phyloP scores from a whole-genome alignment of 2,113 vertebrate genomes.

The Actenoides hombroni region DNA sequence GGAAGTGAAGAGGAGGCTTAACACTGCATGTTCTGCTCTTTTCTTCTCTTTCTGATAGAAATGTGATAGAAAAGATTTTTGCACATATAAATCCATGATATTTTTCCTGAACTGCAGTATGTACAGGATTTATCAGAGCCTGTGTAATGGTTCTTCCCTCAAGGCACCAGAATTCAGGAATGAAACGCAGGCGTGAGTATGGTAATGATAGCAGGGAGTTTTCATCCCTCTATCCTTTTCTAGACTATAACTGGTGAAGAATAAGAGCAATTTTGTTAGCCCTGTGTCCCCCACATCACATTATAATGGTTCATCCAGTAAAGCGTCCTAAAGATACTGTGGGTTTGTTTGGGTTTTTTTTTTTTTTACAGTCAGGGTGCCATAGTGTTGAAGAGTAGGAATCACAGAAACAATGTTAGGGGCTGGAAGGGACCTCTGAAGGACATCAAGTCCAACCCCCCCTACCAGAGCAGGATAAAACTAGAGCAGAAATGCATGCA shows the following conservation, averaged over 20 bases:
- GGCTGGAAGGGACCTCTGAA: too few species aligned
- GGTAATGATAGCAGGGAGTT: background rate
- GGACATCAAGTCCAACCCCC: too few species aligned
- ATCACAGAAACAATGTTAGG: background rate
- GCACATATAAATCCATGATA: background rate
- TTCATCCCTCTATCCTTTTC: background rate
- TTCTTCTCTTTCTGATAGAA: background rate
- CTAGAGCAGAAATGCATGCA: too few species aligned
- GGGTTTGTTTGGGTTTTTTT: background rate
- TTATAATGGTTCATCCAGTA: background rate
- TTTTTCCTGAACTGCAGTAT: background rate
- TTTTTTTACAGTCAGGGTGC: background rate
- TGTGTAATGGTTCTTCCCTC: background rate
- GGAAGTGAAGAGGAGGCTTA: background rate
- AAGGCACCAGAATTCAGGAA: background rate
- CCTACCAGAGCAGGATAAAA: too few species aligned
- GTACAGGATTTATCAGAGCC: background rate
- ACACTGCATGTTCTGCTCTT: background rate
- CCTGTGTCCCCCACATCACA: background rate
- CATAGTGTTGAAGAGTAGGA: rapidly evolving
- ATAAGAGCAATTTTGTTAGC: background rate
- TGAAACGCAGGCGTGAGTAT: background rate
- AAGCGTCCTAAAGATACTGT: background rate
- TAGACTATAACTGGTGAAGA: background rate
- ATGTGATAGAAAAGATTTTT: background rate